A percentile compares a stretch with the other conserved stretches of the same genome.
Conservation (phyloP, 2,113 vertebrate species). For the Sporophila hypoxantha region DNA sequence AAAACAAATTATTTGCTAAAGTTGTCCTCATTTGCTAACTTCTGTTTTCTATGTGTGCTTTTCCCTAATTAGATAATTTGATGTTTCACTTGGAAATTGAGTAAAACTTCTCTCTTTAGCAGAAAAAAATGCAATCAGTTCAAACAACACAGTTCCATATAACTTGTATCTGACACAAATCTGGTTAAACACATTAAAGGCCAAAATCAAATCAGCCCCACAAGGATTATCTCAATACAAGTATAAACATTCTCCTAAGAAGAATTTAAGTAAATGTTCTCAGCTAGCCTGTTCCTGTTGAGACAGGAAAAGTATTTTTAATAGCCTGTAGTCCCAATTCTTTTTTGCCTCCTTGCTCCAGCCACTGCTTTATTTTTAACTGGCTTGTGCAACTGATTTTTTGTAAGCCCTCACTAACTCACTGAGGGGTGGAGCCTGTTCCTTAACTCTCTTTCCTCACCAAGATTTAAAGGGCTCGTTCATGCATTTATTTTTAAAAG, state of each 20-base stretch:
- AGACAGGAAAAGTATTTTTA: slow-evolving; percentile 1
- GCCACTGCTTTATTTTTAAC: slow-evolving; percentile 8
- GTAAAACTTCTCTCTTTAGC: background rate
- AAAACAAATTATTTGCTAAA: background rate
- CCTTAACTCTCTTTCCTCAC: background rate
- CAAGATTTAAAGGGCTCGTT: background rate
- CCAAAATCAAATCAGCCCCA: background rate
- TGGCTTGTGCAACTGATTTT: background rate
- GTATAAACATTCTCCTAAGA: background rate
- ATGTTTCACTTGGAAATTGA: background rate
- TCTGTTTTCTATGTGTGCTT: background rate
- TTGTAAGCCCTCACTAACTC: background rate
- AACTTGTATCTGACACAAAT: background rate
- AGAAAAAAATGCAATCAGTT: background rate
- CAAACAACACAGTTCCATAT: background rate
- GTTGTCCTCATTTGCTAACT: background rate
- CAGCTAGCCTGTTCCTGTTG: background rate
- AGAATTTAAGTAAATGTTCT: slow-evolving; percentile 6
- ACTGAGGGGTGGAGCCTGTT: background rate
- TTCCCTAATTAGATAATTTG: background rate
- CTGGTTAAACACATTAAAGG: background rate
- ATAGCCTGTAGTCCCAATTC: background rate
- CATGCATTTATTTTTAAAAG: background rate
- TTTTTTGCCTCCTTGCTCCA: background rate
- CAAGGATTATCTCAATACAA: slow-evolving; percentile 8